Percentiles rank a stretch among this genome's conserved stretches.
Evolutionary conservation across 1,140 invertebrate species (phyloP).

Genomic region (Condylostylus longicornis): DNA sequence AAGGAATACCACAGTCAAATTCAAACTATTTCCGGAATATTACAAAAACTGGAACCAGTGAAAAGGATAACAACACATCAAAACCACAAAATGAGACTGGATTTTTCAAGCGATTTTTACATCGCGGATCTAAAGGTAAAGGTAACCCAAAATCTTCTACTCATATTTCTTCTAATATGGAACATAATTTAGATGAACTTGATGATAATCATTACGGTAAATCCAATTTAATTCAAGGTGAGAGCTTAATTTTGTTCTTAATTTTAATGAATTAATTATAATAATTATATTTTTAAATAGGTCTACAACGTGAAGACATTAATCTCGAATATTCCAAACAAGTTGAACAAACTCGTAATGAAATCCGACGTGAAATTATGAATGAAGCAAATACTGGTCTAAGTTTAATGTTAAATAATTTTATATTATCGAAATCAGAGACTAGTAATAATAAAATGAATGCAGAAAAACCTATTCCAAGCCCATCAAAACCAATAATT

Average conservation of each 20-base stretch:
- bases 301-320: not conserved
- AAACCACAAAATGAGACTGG: no score
- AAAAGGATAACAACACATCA: no score
- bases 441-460: not conserved
- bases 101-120: constrained; percentile 47
- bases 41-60: not conserved
- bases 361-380: constrained; percentile 20
- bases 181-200: no score
- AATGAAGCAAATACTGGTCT: constrained; percentile 20
- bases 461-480: constrained; percentile 1
- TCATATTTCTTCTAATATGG: no score
- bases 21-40: not conserved
- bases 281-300: no score
- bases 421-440: not conserved
- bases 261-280: no score
- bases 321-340: constrained; percentile 11
- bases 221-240: no score
- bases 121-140: constrained; percentile 37
- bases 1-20: constrained; percentile 5
- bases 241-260: no score
- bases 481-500: constrained; percentile 13
- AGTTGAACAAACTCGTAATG: constrained; percentile 23
- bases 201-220: no score
- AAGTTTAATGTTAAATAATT: constrained; percentile 21
- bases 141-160: no score